Percentiles rank a stretch among this genome's conserved stretches.
Evolutionary conservation across 2,888 invertebrate species (phyloP).

Genomic region (Bembecia ichneumoniformis): DNA sequence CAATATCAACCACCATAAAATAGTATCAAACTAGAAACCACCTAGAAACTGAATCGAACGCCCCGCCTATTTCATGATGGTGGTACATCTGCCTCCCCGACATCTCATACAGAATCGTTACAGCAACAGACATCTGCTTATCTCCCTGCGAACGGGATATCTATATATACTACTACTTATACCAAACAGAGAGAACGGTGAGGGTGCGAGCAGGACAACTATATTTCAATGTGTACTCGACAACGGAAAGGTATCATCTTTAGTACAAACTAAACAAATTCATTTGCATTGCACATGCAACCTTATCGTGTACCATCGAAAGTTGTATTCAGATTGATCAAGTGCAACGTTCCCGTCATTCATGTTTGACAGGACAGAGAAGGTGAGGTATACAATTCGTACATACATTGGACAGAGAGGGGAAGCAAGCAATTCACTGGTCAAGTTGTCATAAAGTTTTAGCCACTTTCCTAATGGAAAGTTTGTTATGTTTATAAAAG

Average conservation of each 20-base stretch:
- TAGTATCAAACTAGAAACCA: conserved; percentile 27
- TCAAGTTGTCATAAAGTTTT: conserved; percentile 47
- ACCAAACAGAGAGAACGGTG: conserved; percentile 54
- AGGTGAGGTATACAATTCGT: conserved; percentile 30
- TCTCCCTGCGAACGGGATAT: conserved; percentile 63
- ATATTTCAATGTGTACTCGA: conserved; percentile 55
- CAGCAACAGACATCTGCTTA: conserved; percentile 58
- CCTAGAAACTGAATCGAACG: conserved; percentile 25
- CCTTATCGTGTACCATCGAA: conserved; percentile 41
- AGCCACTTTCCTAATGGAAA: conserved; percentile 35
- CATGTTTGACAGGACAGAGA: conserved; percentile 30
- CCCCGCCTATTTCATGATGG: conserved; percentile 70
- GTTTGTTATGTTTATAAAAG: conserved; percentile 41
- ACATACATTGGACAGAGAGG: conserved; percentile 34
- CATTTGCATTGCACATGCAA: conserved; percentile 60
- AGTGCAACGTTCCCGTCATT: conserved; percentile 33
- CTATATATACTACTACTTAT: conserved; percentile 58
- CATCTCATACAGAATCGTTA: conserved; percentile 43
- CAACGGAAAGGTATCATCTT: conserved; percentile 39
- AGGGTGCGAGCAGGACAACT: conserved; percentile 52
- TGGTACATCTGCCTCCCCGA: conserved; percentile 42
- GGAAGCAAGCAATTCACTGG: conserved; percentile 35
- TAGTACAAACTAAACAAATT: conserved; percentile 33
- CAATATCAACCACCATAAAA: conserved; percentile 27
- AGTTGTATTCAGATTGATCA: conserved; percentile 44